phyloP scores from a whole-genome alignment of 1,140 invertebrate species.

The Drosophila rufa region DNA sequence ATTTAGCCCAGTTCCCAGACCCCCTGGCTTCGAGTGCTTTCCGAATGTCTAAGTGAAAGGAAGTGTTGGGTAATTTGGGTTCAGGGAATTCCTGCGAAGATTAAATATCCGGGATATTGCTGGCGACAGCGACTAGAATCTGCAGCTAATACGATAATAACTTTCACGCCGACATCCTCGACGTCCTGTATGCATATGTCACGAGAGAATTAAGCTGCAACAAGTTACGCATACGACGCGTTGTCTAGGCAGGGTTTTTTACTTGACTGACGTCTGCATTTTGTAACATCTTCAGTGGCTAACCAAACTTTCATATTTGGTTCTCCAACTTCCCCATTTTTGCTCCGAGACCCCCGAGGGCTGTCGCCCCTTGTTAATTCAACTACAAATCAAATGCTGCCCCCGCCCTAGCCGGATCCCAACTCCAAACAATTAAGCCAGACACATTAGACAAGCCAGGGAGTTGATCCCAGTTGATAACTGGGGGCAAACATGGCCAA shows the following conservation, averaged over 20 bases:
- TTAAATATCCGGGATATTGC: constrained; percentile 28
- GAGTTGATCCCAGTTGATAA: constrained; percentile 35
- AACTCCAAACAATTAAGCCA: constrained; percentile 33
- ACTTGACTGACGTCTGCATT: neutral
- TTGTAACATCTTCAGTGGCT: neutral
- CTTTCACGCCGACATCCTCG: neutral
- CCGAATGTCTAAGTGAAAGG: constrained; percentile 55
- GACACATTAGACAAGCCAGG: constrained; percentile 30
- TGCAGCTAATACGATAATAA: constrained; percentile 30
- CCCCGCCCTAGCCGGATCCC: neutral
- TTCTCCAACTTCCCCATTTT: neutral
- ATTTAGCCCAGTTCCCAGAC: constrained; percentile 49
- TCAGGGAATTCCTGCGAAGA: constrained; percentile 27
- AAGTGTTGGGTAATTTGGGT: constrained; percentile 55
- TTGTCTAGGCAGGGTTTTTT: constrained; percentile 1
- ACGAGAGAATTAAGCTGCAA: neutral
- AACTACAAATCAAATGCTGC: constrained; percentile 29
- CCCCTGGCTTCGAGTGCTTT: constrained; percentile 16
- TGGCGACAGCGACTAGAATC: constrained; percentile 3
- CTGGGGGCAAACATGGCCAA: constrained; percentile 26
- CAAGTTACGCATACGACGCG: constrained; percentile 14
- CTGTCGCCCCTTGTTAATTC: constrained; percentile 19
- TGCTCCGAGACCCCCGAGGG: neutral
- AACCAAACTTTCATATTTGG: constrained; percentile 8
- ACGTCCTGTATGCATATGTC: neutral